These are phyloP conservation scores for Cheilosia urbana DNA, from an alignment of 2,888 invertebrate genomes.

Conservation along the genomic window DNA sequence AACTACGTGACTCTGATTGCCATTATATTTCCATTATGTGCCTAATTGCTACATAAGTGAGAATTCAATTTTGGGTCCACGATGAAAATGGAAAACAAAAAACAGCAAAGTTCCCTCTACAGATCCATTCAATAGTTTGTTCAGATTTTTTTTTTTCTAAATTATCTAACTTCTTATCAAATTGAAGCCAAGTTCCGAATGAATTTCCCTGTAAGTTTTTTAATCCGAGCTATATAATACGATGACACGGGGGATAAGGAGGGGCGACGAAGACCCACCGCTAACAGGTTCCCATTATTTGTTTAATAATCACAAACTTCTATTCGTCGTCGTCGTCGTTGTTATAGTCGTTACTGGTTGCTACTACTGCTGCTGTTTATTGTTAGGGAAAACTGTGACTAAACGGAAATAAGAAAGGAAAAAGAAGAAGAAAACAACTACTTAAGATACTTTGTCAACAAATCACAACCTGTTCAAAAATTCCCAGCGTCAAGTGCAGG, in stretches of 20 bases:
- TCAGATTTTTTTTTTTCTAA: too few species aligned
- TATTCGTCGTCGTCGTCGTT: conserved; percentile 30
- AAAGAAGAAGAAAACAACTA: conserved; percentile 14
- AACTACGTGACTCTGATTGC: conserved; percentile 60
- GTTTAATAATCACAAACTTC: conserved; percentile 49
- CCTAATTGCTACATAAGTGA: conserved; percentile 6
- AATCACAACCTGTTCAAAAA: conserved; percentile 64
- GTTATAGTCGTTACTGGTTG: neutral
- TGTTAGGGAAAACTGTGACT: conserved; percentile 42
- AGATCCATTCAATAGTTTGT: neutral
- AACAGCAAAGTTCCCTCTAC: neutral
- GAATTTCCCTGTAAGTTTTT: conserved; percentile 34
- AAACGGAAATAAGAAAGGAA: conserved; percentile 47
- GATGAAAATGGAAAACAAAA: conserved; percentile 33
- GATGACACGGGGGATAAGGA: neutral
- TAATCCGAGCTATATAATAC: neutral
- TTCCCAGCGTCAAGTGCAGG: conserved; percentile 45
- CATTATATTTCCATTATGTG: conserved; percentile 31
- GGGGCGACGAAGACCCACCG: conserved; percentile 1
- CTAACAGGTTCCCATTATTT: conserved; percentile 64
- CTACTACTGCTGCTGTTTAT: conserved; percentile 10
- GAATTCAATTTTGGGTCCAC: conserved; percentile 23
- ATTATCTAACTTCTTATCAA: conserved; percentile 63
- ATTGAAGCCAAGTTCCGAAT: conserved; percentile 20
- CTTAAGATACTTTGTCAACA: conserved; percentile 51